Percentiles rank a stretch among this genome's conserved stretches.
These are phyloP conservation scores for Papilio gigon DNA, from an alignment of 2,888 invertebrate genomes.

Conservation along the genomic window DNA sequence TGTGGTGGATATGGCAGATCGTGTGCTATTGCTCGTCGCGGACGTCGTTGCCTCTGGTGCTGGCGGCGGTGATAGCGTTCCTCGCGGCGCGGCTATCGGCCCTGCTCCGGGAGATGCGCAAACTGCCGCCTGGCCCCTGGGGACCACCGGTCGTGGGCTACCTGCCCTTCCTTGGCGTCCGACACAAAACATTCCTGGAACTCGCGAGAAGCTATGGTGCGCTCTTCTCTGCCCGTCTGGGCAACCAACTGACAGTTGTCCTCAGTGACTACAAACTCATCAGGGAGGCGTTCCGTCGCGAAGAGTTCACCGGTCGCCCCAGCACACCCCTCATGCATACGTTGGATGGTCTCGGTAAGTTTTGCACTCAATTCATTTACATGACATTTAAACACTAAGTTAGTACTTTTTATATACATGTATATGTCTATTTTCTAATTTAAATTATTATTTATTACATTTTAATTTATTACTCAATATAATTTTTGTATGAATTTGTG, in stretches of 20 bases:
- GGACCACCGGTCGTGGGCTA: slow-evolving; percentile 93
- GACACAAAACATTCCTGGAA: slow-evolving; percentile 90
- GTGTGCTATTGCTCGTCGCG: slow-evolving; percentile 71
- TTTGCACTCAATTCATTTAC: not conserved
- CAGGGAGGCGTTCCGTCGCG: slow-evolving; percentile 91
- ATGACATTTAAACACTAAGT: slow-evolving; percentile 1
- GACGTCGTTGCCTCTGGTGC: slow-evolving; percentile 72
- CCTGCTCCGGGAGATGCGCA: slow-evolving; percentile 70
- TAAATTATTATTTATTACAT: not conserved
- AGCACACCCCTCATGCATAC: slow-evolving; percentile 93
- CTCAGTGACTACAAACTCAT: slow-evolving; percentile 93
- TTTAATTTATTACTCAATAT: not conserved
- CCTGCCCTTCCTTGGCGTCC: slow-evolving; percentile 89
- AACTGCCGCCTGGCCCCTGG: slow-evolving; percentile 94
- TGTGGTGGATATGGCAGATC: slow-evolving; percentile 80
- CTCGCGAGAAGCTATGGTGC: slow-evolving; percentile 90
- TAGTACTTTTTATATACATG: no score
- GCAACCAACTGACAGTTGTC: slow-evolving; percentile 91
- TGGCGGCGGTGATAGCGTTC: slow-evolving; percentile 75
- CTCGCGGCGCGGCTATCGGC: slow-evolving; percentile 75
- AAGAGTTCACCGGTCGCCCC: slow-evolving; percentile 94
- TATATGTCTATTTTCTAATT: no score
- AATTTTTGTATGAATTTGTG: not conserved
- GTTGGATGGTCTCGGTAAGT: slow-evolving; percentile 94
- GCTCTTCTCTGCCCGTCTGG: slow-evolving; percentile 90